Conservation (phyloP, 2,113 vertebrate species). For the Actenoides hombroni region DNA sequence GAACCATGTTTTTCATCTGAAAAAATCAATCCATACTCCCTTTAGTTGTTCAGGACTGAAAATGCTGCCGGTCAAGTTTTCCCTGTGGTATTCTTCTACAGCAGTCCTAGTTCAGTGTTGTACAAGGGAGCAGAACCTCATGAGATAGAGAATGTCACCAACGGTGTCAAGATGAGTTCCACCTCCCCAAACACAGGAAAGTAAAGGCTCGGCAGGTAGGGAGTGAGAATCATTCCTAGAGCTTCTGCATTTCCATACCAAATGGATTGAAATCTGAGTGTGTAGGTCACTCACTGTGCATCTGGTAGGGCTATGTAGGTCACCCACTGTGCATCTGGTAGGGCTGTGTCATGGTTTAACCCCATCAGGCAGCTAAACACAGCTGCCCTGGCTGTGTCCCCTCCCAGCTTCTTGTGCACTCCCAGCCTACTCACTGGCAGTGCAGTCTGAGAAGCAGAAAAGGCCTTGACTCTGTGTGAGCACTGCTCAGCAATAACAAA, state of each 20-base stretch:
- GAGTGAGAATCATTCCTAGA: neutral
- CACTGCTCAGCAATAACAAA: neutral
- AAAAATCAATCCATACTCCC: neutral
- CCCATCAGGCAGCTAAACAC: neutral
- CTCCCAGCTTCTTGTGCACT: neutral
- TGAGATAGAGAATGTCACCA: neutral
- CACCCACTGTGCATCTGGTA: no score
- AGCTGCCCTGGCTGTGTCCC: neutral
- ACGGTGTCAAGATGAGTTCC: neutral
- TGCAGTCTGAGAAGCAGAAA: neutral
- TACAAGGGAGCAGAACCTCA: neutral
- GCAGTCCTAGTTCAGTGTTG: neutral
- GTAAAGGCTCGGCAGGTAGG: neutral
- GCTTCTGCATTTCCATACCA: neutral
- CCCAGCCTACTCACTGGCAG: accelerated
- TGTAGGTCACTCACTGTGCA: neutral
- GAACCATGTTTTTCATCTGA: neutral
- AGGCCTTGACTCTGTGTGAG: neutral
- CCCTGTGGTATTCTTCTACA: neutral
- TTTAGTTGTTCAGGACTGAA: neutral
- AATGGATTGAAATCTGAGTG: neutral
- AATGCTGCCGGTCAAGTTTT: neutral
- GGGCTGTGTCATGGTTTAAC: neutral
- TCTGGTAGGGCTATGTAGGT: neutral
- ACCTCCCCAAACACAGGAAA: neutral